Evolutionary conservation across 2,797 vertebrate species (phyloP), one percentile per base, ranked within the genome.

Genomic region (Chaenodraco wilsoni): DNA sequence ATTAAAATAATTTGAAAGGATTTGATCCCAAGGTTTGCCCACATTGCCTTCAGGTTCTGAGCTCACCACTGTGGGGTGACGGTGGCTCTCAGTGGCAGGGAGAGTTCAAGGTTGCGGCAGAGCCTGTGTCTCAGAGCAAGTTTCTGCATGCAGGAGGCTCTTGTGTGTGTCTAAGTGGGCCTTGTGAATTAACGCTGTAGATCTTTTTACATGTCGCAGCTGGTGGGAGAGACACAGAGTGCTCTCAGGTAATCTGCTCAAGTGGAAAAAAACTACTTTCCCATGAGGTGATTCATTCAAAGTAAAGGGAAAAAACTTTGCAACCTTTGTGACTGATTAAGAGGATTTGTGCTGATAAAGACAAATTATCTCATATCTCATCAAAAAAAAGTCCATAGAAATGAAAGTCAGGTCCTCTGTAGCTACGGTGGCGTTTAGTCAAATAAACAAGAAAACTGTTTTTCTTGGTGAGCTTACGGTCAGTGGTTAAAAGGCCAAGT

Each of bases 91-190:
- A 74, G 84, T 86, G 72, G 81, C 85, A 87, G 45, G 58, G 14
- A 79, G 78, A 91, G 91, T 93, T 93, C 87, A 91, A 90, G 90
- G 91, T 84, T 93, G 90, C 80, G 78, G 81, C 43, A 74, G 33
- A 84, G 74, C 74, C 73, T 51, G 10, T 56, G 56, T 84, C 78
- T 87, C 76, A 50, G 69, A 67, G 87, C 93, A 87, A 83, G 93
- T 94, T 85, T 74, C 74, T 89, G 86, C 91, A 90, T 68, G 92
- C 77, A 73, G 66, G 68, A 74, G 56, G 67, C 63, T 84, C 62
- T 57, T 75, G 60, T 78, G 68, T 79, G 65, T 71, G 73, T 75
- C 64, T 64, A 45, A 58, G 49, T 43, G 75, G 68, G 81, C 65
- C 66, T 76, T 81, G 81, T 79, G 85, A 86, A 84, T 74, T 74